Evolutionary conservation across 2,113 vertebrate species (phyloP), one percentile per base, ranked within the genome.

Genomic region (Protomyctophum bolini): DNA sequence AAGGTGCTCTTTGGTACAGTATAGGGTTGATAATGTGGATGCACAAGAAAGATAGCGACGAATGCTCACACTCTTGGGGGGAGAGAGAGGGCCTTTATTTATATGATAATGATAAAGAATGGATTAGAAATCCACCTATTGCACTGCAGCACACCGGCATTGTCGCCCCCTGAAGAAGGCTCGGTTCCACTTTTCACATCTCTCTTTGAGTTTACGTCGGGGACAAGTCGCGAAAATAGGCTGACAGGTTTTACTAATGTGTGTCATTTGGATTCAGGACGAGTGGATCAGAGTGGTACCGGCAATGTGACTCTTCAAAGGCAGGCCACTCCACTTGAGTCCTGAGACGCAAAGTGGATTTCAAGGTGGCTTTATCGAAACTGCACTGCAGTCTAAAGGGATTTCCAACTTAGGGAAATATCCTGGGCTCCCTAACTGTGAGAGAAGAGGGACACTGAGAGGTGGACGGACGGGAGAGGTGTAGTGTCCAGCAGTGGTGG

Each of bases 311-410:
- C 5, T 47, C 58, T 70, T 60, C 58, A 61, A 41, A 70, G 48
- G 49, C 58, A 12, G 58, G 11, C 68, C 54, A 69, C 8, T 51
- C 10, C 7, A 75, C 28, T 50, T 46, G 12, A 58, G 47, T 46
- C 49, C 58, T 6, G n/a, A 73, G 54, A 63, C 45, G 58, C 48
- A 7, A 63, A 66, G 54, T 63, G 46, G 14, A 70, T 70, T 52
- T 62, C 58, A 70, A 50, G 66, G 66, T 73, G 54, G 72, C 33
- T 56, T 70, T 45, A 46, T 4, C 14, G 49, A 8, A 14, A 10
- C 68, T 52, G 68, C 28, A 9, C 21, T 70, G 48, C n/a, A 28
- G 50, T 14, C 60, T 47, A 58, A 57, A 63, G 51, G 62, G n/a
- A 56, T 72, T 72, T 72, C 41, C 14, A 47, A 7, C 33, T 41